Percentiles rank a stretch among this genome's conserved stretches.
phyloP scores from a whole-genome alignment of 2,113 vertebrate genomes.

The Grus americana region DNA sequence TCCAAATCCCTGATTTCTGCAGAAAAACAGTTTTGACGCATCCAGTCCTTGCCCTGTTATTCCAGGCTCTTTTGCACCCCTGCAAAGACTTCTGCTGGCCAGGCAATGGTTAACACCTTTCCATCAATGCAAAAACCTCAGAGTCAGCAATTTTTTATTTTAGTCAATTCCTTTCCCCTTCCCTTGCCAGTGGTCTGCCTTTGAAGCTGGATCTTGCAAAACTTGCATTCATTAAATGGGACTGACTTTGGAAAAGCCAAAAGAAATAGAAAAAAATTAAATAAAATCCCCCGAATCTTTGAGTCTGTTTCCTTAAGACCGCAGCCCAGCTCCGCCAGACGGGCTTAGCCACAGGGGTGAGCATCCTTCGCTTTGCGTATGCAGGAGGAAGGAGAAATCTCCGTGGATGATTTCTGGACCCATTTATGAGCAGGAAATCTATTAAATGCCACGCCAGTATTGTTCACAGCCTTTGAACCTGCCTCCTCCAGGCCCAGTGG shows the following conservation, averaged over 20 bases:
- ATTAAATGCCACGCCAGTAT: not conserved
- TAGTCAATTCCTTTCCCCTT: not conserved
- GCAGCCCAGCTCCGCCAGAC: not conserved
- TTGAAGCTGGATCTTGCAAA: not conserved
- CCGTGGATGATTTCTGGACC: not conserved
- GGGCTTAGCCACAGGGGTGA: not conserved
- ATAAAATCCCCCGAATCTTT: not conserved
- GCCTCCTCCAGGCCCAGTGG: not conserved
- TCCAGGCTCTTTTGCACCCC: not conserved
- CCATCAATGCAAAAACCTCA: not conserved
- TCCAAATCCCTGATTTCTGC: not conserved
- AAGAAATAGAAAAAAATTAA: not conserved
- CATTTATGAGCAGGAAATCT: not conserved
- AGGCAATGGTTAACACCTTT: not conserved
- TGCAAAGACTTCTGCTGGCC: not conserved
- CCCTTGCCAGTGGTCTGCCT: not conserved
- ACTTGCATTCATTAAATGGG: not conserved
- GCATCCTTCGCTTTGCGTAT: fast-evolving
- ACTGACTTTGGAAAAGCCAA: not conserved
- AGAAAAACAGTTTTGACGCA: not conserved
- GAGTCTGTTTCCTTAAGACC: not conserved
- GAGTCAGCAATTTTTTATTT: not conserved
- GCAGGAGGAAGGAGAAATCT: not conserved
- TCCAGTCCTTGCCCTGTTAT: not conserved
- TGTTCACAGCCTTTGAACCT: not conserved